Base-by-base conservation (phyloP, 2,888 invertebrate genomes). In the Andricus quercusramuli region DNA sequence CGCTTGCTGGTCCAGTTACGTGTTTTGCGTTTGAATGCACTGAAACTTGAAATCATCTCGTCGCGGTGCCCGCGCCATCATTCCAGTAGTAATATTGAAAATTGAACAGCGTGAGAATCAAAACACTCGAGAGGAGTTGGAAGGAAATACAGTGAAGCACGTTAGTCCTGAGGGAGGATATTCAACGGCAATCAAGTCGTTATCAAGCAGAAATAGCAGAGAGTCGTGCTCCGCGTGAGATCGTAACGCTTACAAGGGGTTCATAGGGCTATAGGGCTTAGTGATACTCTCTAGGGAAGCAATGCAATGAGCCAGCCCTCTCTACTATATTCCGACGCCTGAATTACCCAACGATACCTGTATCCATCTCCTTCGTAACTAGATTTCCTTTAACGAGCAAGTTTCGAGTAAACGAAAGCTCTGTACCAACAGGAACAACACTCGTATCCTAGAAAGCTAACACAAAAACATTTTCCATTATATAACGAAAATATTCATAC, bases 181-280 rank as follows among this genome's bases (percentile, higher is more conserved):
- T 74, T 74, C 74, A 74, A 74, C 74, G 56, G 74, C 74, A 74
- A 74, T 74, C 74, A 74, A 74, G 74, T 74, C 32, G 74, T 74
- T 74, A 74, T 74, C 74, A 74, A 74, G 74, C 56, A 74, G 74
- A 59, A 74, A 74, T 74, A 74, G 74, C 74, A 17, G 32, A 51
- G 74, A 74, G 37, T 37, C 56, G 56, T 74, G 74, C 74, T 74
- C 51, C 37, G 51, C 56, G 74, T 74, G 74, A 74, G 74, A 56
- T 74, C 74, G 74, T 56, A 74, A 74, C 74, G 56, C 74, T 74
- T 74, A 74, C 74, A 74, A 74, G 74, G 56, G 74, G 51, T 74
- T 56, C 74, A 74, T 51, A 74, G 74, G 56, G 74, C 74, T 74
- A 74, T 29, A 74, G 74, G 56, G 74, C 74, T 74, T 56, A 56